These are phyloP conservation scores for Oopsacas minuta DNA, from an alignment of 37 sponge, comb jelly and placozoan species.

Conservation along the genomic window DNA sequence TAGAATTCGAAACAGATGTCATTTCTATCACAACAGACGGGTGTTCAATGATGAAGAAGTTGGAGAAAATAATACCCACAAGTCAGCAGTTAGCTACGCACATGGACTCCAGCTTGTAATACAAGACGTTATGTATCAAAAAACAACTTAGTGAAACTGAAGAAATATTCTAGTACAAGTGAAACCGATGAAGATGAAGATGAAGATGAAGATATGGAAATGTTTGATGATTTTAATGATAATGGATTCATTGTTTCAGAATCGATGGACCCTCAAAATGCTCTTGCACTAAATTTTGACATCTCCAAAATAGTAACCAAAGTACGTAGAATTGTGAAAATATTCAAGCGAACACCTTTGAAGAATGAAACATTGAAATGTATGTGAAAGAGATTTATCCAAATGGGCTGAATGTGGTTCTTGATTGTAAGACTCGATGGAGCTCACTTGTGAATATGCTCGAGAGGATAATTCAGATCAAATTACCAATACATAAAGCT, in stretches of 20 bases:
- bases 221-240: neutral
- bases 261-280: neutral
- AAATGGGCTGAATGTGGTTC: neutral
- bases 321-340: constrained; percentile 12
- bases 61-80: neutral
- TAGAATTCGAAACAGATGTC: constrained; percentile 7
- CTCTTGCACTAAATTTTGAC: neutral
- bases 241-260: neutral
- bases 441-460: constrained; percentile 12
- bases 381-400: constrained; percentile 7
- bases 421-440: constrained; percentile 11
- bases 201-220: neutral
- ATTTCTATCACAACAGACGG: constrained; percentile 13
- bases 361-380: neutral
- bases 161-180: neutral
- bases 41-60: constrained; percentile 12
- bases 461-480: neutral
- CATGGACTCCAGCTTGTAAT: constrained; percentile 20
- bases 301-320: neutral
- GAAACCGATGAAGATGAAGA: constrained; percentile 12
- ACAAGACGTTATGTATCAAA: constrained; percentile 8
- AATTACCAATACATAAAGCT: constrained; percentile 3
- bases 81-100: constrained; percentile 15
- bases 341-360: neutral
- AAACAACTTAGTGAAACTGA: neutral